These are phyloP conservation scores for Mesorhabditis spiculigera DNA, from an alignment of 2,888 invertebrate species.

Conservation along the genomic window DNA sequence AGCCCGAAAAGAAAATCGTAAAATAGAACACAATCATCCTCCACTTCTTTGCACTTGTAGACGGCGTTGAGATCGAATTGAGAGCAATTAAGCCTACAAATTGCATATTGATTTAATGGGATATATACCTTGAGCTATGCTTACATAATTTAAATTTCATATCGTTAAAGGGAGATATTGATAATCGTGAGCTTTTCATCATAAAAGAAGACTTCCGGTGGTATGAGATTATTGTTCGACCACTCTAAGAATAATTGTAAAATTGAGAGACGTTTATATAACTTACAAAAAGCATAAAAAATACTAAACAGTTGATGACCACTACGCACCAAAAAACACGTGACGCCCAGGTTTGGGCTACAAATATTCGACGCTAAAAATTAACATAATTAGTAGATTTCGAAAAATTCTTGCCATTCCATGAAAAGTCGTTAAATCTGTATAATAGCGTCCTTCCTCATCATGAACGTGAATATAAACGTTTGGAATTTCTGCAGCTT, in stretches of 20 bases:
- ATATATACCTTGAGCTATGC: not conserved
- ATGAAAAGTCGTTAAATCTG: conserved; percentile 35
- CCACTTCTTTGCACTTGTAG: not conserved
- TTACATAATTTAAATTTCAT: not conserved
- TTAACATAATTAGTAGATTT: too few species aligned
- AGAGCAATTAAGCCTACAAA: not conserved
- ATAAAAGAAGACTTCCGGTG: conserved; percentile 1
- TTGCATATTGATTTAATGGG: not conserved
- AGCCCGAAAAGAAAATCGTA: not conserved
- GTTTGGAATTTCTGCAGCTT: not conserved
- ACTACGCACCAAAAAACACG: conserved; percentile 43
- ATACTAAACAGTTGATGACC: conserved; percentile 37
- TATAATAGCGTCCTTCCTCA: conserved; percentile 15
- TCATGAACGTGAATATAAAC: conserved; percentile 4
- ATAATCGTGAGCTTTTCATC: not conserved
- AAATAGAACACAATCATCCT: not conserved
- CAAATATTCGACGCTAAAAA: conserved; percentile 36
- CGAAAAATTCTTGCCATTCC: too few species aligned
- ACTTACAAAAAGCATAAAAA: conserved; percentile 43
- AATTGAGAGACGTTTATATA: not conserved
- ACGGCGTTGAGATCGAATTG: conserved; percentile 5
- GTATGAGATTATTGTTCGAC: not conserved
- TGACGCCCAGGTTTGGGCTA: conserved; percentile 38
- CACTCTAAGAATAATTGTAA: not conserved
- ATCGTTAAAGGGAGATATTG: not conserved